These are phyloP conservation scores for Eugnorisma glareosa DNA, from an alignment of 2,888 invertebrate species.

Conservation along the genomic window DNA sequence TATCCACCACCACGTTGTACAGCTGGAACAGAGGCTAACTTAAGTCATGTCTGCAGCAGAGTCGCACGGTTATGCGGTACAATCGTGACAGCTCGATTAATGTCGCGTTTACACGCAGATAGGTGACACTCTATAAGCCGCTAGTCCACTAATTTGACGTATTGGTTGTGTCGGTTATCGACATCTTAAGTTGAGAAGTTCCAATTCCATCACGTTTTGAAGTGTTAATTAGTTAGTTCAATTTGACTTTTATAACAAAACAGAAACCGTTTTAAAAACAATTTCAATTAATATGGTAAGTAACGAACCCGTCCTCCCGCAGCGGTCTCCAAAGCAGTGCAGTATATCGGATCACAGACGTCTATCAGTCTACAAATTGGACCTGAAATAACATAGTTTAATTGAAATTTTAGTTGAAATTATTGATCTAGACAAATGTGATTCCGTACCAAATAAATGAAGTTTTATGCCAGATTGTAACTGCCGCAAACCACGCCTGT, in stretches of 20 bases:
- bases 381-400: constrained; percentile 88
- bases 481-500: background rate
- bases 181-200: background rate
- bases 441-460: background rate
- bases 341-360: constrained; percentile 92
- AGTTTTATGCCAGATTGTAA: background rate
- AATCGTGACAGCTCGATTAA: background rate
- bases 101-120: background rate
- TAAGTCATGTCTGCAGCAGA: background rate
- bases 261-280: background rate
- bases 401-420: too few species aligned
- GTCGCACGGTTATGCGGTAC: background rate
- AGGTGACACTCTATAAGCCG: background rate
- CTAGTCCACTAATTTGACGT: background rate
- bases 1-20: constrained; percentile 97
- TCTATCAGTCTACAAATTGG: constrained; percentile 95
- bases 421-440: background rate
- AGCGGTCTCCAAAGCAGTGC: constrained; percentile 95
- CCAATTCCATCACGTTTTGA: background rate
- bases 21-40: constrained; percentile 89
- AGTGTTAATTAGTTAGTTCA: background rate
- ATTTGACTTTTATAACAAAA: background rate
- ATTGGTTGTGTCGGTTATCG: background rate
- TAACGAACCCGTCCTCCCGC: constrained; percentile 95
- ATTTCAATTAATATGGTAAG: background rate